These are phyloP conservation scores for Lysandra bellargus DNA, from an alignment of 2,888 invertebrate genomes.

Conservation along the genomic window DNA sequence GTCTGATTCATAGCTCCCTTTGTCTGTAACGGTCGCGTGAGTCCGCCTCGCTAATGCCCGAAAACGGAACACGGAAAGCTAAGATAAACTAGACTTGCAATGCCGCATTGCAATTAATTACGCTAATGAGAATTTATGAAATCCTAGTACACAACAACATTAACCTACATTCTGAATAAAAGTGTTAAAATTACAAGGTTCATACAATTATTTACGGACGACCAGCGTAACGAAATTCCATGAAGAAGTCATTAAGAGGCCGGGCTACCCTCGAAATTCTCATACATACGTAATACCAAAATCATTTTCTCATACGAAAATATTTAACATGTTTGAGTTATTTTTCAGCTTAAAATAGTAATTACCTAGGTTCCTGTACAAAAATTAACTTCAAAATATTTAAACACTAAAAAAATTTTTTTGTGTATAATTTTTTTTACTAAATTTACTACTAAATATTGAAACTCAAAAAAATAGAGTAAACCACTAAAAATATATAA, in stretches of 20 bases:
- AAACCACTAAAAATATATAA: too few species aligned
- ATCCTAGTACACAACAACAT: constrained; percentile 9
- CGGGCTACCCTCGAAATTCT: too few species aligned
- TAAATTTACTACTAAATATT: too few species aligned
- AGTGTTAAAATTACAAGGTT: constrained; percentile 3
- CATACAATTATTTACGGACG: neutral
- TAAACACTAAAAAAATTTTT: too few species aligned
- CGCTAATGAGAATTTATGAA: constrained; percentile 28
- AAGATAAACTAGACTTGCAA: constrained; percentile 39
- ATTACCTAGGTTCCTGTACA: too few species aligned
- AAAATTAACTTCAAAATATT: too few species aligned
- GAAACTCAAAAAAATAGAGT: too few species aligned
- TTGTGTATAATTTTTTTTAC: too few species aligned
- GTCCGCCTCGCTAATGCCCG: constrained; percentile 52
- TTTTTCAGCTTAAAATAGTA: too few species aligned
- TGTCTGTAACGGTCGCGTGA: constrained; percentile 35
- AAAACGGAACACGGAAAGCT: constrained; percentile 60
- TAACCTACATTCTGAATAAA: constrained; percentile 12
- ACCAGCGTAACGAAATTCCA: neutral
- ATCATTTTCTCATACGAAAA: too few species aligned
- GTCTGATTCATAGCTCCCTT: constrained; percentile 33
- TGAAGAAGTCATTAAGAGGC: neutral
- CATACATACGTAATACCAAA: too few species aligned
- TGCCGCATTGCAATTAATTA: constrained; percentile 40
- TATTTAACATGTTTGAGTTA: too few species aligned